Base-by-base conservation (phyloP, 2,888 invertebrate species). In the Ophraella communa region DNA sequence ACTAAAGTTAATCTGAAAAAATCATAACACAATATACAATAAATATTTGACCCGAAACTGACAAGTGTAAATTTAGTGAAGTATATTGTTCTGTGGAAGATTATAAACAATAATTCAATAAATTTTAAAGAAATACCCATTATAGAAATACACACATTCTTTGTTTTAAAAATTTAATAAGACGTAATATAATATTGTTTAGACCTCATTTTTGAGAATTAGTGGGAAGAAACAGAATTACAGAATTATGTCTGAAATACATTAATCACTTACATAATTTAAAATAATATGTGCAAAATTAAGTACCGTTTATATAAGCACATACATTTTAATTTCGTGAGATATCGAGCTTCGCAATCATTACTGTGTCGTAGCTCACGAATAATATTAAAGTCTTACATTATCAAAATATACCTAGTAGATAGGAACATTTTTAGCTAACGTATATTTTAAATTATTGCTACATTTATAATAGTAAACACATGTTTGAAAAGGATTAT, bases 1-100 rank as follows among this genome's bases (percentile, higher is more conserved):
- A 95, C 95, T 72, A 96, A 80, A 0, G 95, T 95, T 72, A 96
- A 83, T 80, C 95, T 95, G 83, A 64, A n/a, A n/a, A n/a, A 75
- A 71, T 61, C 30, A 58, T 58, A 24, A 30, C 11, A 3, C 30
- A 30, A 30, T 11, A 3, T 10, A 10, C 10, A n/a, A n/a, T n/a
- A n/a, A n/a, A n/a, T n/a, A n/a, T n/a, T n/a, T n/a, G n/a, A n/a
- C n/a, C n/a, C n/a, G n/a, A n/a, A n/a, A n/a, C n/a, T n/a, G n/a
- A n/a, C n/a, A n/a, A n/a, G n/a, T n/a, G n/a, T n/a, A n/a, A n/a
- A n/a, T n/a, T n/a, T n/a, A n/a, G n/a, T n/a, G n/a, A n/a, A n/a
- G n/a, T n/a, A n/a, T n/a, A n/a, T n/a, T n/a, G n/a, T n/a, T n/a
- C n/a, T n/a, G n/a, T n/a, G n/a, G n/a, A n/a, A n/a, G n/a, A n/a